Percentiles rank a stretch among this genome's conserved stretches.
Conservation (phyloP, 1,140 invertebrate species). For the Drosophila tsacasi region DNA sequence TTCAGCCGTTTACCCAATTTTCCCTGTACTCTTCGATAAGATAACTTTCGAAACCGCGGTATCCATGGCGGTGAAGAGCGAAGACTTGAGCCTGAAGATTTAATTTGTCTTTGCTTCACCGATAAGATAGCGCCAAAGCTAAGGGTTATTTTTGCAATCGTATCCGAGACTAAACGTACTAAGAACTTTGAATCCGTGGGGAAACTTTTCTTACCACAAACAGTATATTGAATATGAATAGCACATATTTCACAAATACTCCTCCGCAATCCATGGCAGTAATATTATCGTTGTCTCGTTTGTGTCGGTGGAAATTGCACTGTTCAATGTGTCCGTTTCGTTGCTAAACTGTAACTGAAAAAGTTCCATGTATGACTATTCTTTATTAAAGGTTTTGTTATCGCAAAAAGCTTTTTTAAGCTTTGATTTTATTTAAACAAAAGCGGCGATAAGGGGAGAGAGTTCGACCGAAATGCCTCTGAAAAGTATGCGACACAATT, state of each 20-base stretch:
- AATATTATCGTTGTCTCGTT: neutral
- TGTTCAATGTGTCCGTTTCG: slow-evolving; percentile 7
- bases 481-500: slow-evolving; percentile 3
- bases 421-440: neutral
- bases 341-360: slow-evolving; percentile 11
- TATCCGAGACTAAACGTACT: neutral
- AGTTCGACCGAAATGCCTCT: neutral
- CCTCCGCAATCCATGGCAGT: slow-evolving; percentile 88
- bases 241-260: slow-evolving; percentile 92
- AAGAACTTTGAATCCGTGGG: slow-evolving; percentile 3
- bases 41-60: slow-evolving; percentile 37
- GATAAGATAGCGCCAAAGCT: slow-evolving; percentile 52
- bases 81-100: slow-evolving; percentile 35
- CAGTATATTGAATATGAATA: slow-evolving; percentile 93
- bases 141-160: slow-evolving; percentile 8
- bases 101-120: slow-evolving; percentile 31
- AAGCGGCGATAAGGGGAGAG: neutral
- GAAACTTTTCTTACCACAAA: slow-evolving; percentile 90
- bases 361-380: neutral
- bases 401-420: slow-evolving; percentile 9
- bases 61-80: slow-evolving; percentile 13
- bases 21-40: slow-evolving; percentile 55
- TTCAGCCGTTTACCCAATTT: slow-evolving; percentile 17
- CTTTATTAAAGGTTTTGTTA: neutral
- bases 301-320: neutral